Evolutionary conservation across 2,888 invertebrate species (phyloP), one percentile per base, ranked within the genome.

Genomic region (Agonum fuliginosum): DNA sequence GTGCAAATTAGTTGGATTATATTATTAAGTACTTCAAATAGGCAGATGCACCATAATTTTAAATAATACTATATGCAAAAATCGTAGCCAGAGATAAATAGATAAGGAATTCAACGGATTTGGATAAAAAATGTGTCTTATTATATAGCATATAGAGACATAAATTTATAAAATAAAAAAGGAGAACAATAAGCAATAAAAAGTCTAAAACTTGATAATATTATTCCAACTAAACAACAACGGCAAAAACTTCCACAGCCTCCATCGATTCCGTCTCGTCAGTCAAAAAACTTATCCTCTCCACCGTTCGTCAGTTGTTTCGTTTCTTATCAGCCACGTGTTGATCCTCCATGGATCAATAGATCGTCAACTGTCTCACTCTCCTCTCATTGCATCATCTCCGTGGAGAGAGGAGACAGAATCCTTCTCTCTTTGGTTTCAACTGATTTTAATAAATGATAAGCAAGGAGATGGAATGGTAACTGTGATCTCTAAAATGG

Each of bases 371-470:
- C 27, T 27, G 58, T 62, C 17, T 30, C 27, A 12, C 30, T 3
- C 14, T 17, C 58, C 1, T 27, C 27, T 30, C n/a, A 22, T 10
- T 22, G 22, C 0, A 20, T 62, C 30, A 1, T 46, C 17, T 46
- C 46, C 17, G 46, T 30, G 30, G 30, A 46, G 17, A 46, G 17
- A 17, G 8, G 8, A 5, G 4, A 3, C 3, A 46, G 46, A 12
- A 37, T 54, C 54, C 2, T 12, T 22, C 54, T 24, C 54, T 14
- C 58, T 27, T 30, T 17, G 27, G 30, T 62, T 62, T 62, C 14
- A 17, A 14, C 17, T 27, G 58, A 62, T 62, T 62, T 62, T 62
- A 62, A 62, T 62, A 62, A 62, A 62, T 62, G 58, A 62, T 62
- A 62, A 62, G 19, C 30, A 5, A 12, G 14, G 17, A 27, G 58